A percentile compares a stretch with the other conserved stretches of the same genome.
These are phyloP conservation scores for Cottoperca gobio DNA, from an alignment of 2,797 vertebrate genomes.

Conservation along the genomic window DNA sequence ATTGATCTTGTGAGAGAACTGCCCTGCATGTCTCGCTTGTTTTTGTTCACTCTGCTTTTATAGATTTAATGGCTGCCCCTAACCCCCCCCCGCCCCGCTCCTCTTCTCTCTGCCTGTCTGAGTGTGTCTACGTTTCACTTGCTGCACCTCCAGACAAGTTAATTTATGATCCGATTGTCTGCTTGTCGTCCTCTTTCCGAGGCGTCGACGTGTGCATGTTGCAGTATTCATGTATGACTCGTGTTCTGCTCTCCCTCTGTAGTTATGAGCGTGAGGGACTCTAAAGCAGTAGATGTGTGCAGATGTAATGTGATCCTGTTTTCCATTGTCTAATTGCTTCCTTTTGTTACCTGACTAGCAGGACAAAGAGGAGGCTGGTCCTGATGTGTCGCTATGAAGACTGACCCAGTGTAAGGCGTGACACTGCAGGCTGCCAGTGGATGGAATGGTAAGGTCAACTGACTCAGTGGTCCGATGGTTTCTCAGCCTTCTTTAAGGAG, in stretches of 20 bases:
- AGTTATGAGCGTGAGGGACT: background rate
- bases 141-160: constrained; percentile 33
- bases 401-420: constrained; percentile 88
- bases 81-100: background rate
- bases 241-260: constrained; percentile 22
- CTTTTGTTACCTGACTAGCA: constrained; percentile 99
- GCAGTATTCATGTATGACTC: constrained; percentile 26
- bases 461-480: constrained; percentile 87
- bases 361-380: constrained; percentile 94
- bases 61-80: constrained; percentile 38
- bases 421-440: constrained; percentile 91
- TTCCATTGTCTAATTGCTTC: constrained; percentile 93
- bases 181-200: constrained; percentile 50
- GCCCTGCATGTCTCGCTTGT: constrained; percentile 66
- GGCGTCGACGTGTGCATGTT: constrained; percentile 65
- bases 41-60: constrained; percentile 25
- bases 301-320: constrained; percentile 67
- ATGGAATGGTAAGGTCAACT: constrained; percentile 92
- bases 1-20: constrained; percentile 67
- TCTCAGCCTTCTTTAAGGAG: constrained; percentile 87
- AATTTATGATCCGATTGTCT: constrained; percentile 18
- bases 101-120: constrained; percentile 8
- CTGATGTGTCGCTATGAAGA: constrained; percentile 97
- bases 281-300: constrained; percentile 40
- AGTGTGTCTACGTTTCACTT: constrained; percentile 31